Evolutionary conservation across 2,797 vertebrate genomes (phyloP).

Genomic region (Coracias cyanogaster): DNA sequence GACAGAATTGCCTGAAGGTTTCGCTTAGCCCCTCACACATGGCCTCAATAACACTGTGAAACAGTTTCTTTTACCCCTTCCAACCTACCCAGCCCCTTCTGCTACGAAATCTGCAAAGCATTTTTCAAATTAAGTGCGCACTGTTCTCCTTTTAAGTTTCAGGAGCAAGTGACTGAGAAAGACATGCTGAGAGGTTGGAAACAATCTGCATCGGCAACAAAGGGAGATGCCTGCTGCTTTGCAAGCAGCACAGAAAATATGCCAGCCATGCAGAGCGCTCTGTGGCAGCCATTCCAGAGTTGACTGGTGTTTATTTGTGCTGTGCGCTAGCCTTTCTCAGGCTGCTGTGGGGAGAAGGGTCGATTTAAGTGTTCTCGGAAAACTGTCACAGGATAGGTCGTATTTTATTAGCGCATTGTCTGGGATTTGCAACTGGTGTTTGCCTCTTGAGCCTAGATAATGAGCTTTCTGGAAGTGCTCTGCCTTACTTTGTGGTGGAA

Average conservation of each 20-base stretch:
- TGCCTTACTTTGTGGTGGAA: not conserved
- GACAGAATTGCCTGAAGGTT: slow-evolving; percentile 70
- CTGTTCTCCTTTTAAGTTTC: slow-evolving; percentile 72
- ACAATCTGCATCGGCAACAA: slow-evolving; percentile 43
- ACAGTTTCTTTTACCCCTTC: slow-evolving; percentile 46
- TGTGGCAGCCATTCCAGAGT: not conserved
- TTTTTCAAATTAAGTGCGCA: slow-evolving; percentile 74
- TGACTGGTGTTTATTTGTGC: slow-evolving; percentile 29
- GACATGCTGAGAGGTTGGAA: slow-evolving; percentile 47
- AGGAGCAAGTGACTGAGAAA: slow-evolving; percentile 65
- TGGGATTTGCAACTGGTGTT: not conserved
- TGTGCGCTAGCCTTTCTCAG: slow-evolving; percentile 1
- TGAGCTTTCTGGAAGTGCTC: not conserved
- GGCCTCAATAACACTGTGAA: slow-evolving; percentile 74
- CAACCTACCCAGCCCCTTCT: slow-evolving; percentile 31
- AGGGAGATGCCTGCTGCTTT: slow-evolving; percentile 63
- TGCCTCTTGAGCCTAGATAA: not conserved
- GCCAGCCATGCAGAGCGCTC: slow-evolving; percentile 16
- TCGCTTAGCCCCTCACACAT: slow-evolving; percentile 72
- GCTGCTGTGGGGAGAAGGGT: not conserved
- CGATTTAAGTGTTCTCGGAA: slow-evolving; percentile 32
- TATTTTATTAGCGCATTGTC: not conserved
- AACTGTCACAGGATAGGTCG: not conserved
- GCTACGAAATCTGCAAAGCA: slow-evolving; percentile 58
- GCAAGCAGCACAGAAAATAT: slow-evolving; percentile 40